Evolutionary conservation across 2,888 invertebrate genomes (phyloP).

Genomic region (Therioaphis trifolii): DNA sequence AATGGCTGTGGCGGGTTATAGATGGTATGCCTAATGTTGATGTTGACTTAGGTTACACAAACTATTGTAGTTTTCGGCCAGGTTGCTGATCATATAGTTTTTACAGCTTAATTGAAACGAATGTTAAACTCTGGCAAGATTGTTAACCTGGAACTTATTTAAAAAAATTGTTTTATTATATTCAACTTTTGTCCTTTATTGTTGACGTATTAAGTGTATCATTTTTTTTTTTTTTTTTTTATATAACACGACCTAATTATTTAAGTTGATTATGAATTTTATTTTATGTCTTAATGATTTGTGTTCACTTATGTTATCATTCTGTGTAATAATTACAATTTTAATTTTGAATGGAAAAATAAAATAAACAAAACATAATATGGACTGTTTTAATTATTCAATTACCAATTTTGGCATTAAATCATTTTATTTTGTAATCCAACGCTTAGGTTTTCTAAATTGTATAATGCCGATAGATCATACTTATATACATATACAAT

Average conservation of each 20-base stretch:
- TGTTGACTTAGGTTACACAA: not conserved
- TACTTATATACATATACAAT: not conserved
- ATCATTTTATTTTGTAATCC: not conserved
- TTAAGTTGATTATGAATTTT: not conserved
- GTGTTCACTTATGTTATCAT: slow-evolving; percentile 12
- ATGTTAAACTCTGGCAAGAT: not conserved
- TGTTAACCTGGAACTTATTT: slow-evolving; percentile 23
- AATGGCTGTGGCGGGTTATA: slow-evolving; percentile 23
- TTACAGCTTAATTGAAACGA: not conserved
- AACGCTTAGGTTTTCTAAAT: not conserved
- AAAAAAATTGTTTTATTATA: slow-evolving; percentile 1
- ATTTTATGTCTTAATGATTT: not conserved
- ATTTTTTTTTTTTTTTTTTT: too few species aligned
- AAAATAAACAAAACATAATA: not conserved
- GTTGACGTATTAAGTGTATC: slow-evolving; percentile 2
- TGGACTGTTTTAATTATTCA: not conserved
- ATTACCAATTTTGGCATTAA: not conserved
- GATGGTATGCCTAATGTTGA: not conserved
- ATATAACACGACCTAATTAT: slow-evolving; percentile 15
- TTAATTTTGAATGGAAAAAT: not conserved
- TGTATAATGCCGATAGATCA: not conserved
- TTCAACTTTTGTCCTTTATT: not conserved
- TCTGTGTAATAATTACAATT: not conserved
- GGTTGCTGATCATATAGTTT: not conserved
- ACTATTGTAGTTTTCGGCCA: not conserved